A percentile compares a stretch with the other conserved stretches of the same genome.
Conservation (phyloP, 2,797 vertebrate genomes). For the Anisognathus igniventris region DNA sequence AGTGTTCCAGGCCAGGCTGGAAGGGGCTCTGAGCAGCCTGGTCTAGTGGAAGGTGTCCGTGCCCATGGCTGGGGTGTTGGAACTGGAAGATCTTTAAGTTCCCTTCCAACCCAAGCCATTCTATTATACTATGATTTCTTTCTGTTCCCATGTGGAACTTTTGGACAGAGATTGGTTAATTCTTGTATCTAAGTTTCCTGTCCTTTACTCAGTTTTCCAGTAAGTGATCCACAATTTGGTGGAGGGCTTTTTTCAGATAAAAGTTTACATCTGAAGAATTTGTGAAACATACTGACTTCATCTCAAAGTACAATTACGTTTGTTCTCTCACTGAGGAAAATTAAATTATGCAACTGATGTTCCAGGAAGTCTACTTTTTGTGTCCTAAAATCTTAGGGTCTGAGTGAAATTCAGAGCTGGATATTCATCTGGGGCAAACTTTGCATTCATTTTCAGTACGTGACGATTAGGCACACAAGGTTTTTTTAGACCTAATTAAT, state of each 20-base stretch:
- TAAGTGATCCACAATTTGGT: neutral
- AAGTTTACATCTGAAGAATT: neutral
- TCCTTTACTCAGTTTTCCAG: neutral
- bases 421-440: neutral
- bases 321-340: neutral
- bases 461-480: neutral
- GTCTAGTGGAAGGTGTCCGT: neutral
- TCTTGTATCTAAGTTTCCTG: neutral
- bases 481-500: slow-evolving; percentile 36
- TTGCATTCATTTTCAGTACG: neutral
- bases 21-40: neutral
- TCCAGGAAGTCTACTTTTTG: neutral
- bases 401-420: neutral
- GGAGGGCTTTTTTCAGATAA: neutral
- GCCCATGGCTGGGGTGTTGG: neutral
- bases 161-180: neutral
- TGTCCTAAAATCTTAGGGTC: neutral
- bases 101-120: neutral
- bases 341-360: neutral
- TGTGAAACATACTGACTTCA: neutral
- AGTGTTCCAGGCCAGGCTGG: neutral
- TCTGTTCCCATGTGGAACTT: neutral
- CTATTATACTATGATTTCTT: neutral
- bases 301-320: neutral
- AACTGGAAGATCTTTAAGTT: neutral